Evolutionary conservation across 1,140 invertebrate species (phyloP).

Genomic region (Penaeus japonicus): DNA sequence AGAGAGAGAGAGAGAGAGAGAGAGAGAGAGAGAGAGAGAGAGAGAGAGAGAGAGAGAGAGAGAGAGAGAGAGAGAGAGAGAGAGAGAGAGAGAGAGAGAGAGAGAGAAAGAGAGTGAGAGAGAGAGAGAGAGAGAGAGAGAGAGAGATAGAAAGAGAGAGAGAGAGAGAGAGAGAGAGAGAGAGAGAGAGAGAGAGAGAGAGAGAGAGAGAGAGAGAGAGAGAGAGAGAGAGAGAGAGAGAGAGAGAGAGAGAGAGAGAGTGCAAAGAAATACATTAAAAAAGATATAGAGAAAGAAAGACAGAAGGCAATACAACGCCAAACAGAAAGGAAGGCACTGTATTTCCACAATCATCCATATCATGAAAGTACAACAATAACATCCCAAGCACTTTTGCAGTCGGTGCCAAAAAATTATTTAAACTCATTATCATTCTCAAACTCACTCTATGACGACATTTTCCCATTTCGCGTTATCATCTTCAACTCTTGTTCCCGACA

Average conservation of each 20-base stretch:
- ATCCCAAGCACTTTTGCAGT: too few relatives aligned
- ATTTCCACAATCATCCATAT: not conserved
- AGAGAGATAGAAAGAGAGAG: not conserved
- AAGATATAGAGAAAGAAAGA: not conserved
- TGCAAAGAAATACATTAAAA: not conserved
- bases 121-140: not conserved
- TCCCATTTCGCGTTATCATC: too few relatives aligned
- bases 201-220: not conserved
- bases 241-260: not conserved
- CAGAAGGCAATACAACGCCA: not conserved
- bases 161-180: conserved; percentile 13
- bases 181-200: not conserved
- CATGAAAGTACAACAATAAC: not conserved
- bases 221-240: not conserved
- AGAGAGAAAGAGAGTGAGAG: not conserved
- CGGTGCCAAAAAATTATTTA: too few relatives aligned
- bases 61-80: not conserved
- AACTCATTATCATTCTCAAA: too few relatives aligned
- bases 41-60: not conserved
- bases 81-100: too few relatives aligned
- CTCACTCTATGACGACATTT: too few relatives aligned
- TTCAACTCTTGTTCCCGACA: too few relatives aligned
- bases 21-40: not conserved
- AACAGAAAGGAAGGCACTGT: not conserved
- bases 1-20: not conserved